Percentiles rank a stretch among this genome's conserved stretches.
phyloP scores from a whole-genome alignment of 1,140 invertebrate genomes.

The Nautilus pompilius region DNA sequence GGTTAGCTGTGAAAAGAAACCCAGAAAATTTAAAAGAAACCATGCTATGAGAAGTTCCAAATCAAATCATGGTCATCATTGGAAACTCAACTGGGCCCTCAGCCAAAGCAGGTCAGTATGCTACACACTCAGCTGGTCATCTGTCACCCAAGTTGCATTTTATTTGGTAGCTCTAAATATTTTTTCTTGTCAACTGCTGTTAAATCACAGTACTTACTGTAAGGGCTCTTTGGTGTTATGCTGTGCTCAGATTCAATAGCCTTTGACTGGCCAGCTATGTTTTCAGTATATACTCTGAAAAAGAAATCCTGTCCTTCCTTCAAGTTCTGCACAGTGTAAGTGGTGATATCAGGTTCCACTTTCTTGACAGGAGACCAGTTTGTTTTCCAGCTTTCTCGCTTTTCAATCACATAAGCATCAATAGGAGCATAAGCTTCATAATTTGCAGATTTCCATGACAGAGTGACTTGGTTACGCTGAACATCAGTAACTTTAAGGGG shows the following conservation, averaged over 20 bases:
- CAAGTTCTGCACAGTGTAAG: constrained; percentile 70
- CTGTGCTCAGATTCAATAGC: constrained; percentile 71
- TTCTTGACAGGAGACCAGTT: constrained; percentile 25
- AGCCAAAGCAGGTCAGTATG: no score
- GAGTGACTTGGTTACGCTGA: constrained; percentile 64
- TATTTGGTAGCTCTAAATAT: no score
- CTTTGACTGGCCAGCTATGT: constrained; percentile 85
- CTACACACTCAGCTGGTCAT: no score
- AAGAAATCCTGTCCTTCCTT: constrained; percentile 92
- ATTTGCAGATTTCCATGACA: constrained; percentile 80
- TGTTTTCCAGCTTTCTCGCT: constrained; percentile 42
- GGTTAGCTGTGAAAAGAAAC: no score
- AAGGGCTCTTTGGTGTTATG: constrained; percentile 35
- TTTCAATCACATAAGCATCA: constrained; percentile 41
- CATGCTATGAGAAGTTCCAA: no score
- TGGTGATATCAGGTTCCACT: constrained; percentile 19
- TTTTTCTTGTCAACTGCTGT: no score
- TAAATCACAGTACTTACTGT: constrained; percentile 1
- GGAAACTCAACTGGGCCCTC: no score
- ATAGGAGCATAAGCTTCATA: constrained; percentile 63
- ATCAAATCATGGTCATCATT: no score
- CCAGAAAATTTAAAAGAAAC: no score
- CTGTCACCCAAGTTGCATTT: no score
- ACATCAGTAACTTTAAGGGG: constrained; percentile 68
- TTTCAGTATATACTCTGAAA: constrained; percentile 90